Evolutionary conservation across 1,140 invertebrate species (phyloP), one percentile per base, ranked within the genome.

Genomic region (Euura lappo): DNA sequence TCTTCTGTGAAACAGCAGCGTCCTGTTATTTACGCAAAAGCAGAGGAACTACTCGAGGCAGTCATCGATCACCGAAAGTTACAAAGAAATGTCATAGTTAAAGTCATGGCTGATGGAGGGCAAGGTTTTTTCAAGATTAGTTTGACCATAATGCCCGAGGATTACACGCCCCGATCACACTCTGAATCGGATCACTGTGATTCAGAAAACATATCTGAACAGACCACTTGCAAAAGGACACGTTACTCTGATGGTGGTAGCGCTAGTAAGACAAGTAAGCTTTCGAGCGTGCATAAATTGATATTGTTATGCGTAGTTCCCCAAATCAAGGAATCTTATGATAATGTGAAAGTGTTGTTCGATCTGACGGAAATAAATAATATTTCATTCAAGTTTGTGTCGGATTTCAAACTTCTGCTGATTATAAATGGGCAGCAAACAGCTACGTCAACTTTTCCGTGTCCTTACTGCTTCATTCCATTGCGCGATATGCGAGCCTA

Each of bases 381-480:
- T 44, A 74, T 74, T 60, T 45, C 69, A 45, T 68, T 74, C 42
- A 71, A 74, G 45, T 74, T 74, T 68, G 70, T 71, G 7, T 4
- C 73, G 4, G 73, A 74, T 71, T 74, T 74, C 46, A 74, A 74
- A 74, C 69, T 74, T 46, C 65, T 74, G 44, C 8, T 74, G 45
- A 68, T 74, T 68, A 43, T 74, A 6, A 74, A 74, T 71, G 73
- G 73, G 7, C 70, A 71, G 64, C 73, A 74, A 74, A 74, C 73
- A 51, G 73, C 73, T 44, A 69, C 72, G 11, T 44, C 72, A n/a
- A 74, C 69, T 8, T 74, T 2, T 44, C 73, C 73, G 8, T 74
- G 70, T 13, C 65, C 73, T 3, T 74, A 74, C 43, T 74, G 69
- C 68, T 71, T 66, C 45, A 45, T 74, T 44, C 11, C 42, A 44